A percentile compares a stretch with the other conserved stretches of the same genome.
Conservation (phyloP, 2,888 invertebrate species). For the Drosophila rellima region DNA sequence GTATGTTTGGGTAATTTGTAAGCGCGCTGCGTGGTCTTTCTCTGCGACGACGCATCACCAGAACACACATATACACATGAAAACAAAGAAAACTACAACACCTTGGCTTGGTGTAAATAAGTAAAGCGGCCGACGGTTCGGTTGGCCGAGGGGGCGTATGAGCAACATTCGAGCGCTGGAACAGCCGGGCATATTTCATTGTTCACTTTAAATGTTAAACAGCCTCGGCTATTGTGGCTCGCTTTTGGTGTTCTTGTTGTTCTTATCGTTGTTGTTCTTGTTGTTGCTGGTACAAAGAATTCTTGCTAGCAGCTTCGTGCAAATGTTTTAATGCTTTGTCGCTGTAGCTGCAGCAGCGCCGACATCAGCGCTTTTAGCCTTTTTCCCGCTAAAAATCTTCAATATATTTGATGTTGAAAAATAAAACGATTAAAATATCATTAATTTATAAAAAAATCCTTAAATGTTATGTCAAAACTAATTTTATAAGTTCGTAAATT, state of each 20-base stretch:
- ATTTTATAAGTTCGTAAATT: not conserved
- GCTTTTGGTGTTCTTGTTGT: constrained; percentile 28
- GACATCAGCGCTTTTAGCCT: constrained; percentile 15
- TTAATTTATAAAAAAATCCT: not conserved
- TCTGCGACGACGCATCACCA: constrained; percentile 46
- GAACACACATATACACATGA: constrained; percentile 24
- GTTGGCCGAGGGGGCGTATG: constrained; percentile 32
- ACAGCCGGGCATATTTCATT: constrained; percentile 73
- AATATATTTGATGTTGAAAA: not conserved
- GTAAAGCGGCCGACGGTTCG: constrained; percentile 42
- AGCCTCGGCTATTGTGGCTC: constrained; percentile 56
- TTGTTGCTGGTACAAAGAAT: constrained; percentile 46
- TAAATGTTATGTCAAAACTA: not conserved
- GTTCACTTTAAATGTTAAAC: constrained; percentile 80
- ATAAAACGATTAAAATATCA: not conserved
- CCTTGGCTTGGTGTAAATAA: constrained; percentile 74
- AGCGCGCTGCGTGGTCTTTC: constrained; percentile 56
- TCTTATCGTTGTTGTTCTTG: constrained; percentile 21
- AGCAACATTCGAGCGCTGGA: constrained; percentile 31
- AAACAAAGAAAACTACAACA: constrained; percentile 51
- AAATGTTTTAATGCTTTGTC: constrained; percentile 72
- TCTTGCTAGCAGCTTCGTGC: constrained; percentile 53
- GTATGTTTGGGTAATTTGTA: constrained; percentile 69
- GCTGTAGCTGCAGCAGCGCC: constrained; percentile 32
- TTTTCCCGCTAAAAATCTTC: constrained; percentile 44